Percentiles rank a stretch among this genome's conserved stretches.
These are phyloP conservation scores for Sebastes minor DNA, from an alignment of 2,797 vertebrate species.

Conservation along the genomic window DNA sequence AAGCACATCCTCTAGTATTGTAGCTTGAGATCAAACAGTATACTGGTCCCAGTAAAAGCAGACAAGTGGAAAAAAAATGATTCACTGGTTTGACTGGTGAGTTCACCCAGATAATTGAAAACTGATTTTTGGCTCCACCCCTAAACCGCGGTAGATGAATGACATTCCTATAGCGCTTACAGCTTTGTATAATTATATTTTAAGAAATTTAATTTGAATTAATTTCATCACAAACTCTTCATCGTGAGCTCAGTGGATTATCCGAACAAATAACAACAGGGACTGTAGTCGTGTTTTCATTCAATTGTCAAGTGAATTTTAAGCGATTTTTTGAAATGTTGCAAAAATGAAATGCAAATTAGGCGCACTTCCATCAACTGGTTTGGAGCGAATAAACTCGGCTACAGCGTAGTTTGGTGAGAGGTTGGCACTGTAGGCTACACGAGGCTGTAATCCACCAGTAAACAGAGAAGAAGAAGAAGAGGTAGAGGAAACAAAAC, in stretches of 20 bases:
- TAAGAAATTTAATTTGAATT: rapidly evolving
- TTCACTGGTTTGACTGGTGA: background rate
- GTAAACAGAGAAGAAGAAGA: too few species aligned
- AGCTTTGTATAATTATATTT: background rate
- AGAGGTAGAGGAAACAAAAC: too few species aligned
- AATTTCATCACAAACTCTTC: background rate
- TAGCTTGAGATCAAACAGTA: slow-evolving; percentile 10
- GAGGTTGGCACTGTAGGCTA: too few species aligned
- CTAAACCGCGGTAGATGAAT: background rate
- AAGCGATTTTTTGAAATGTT: too few species aligned
- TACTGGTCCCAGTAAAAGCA: background rate
- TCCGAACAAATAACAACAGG: background rate
- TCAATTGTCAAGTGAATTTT: too few species aligned
- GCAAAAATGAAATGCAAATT: too few species aligned
- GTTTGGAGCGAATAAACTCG: too few species aligned
- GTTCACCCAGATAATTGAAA: background rate
- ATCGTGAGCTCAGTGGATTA: background rate
- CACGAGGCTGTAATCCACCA: too few species aligned
- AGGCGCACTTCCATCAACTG: rapidly evolving
- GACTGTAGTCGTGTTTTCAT: too few species aligned
- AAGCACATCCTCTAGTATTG: background rate
- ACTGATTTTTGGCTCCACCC: background rate
- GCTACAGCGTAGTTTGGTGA: too few species aligned
- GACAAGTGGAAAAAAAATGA: background rate
- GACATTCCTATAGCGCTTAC: background rate